Evolutionary conservation across 2,888 invertebrate genomes (phyloP).

Genomic region (Drosophila subsilvestris): DNA sequence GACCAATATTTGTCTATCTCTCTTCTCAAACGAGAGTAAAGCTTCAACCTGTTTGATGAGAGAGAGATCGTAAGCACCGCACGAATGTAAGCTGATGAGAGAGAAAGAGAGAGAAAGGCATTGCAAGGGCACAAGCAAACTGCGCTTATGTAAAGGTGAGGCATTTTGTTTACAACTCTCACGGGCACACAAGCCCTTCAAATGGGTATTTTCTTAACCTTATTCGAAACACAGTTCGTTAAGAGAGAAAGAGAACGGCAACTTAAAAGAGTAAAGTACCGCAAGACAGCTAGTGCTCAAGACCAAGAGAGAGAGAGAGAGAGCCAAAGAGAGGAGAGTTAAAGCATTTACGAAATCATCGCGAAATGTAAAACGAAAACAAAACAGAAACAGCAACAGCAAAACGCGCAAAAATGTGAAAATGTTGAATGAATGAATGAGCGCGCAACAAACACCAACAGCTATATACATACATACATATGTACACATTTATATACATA

Average conservation of each 20-base stretch:
- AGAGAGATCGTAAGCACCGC: neutral
- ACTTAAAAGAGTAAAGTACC: neutral
- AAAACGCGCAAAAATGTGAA: constrained; percentile 29
- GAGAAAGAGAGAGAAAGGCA: constrained; percentile 3
- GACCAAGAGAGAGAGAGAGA: constrained; percentile 4
- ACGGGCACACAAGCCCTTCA: neutral
- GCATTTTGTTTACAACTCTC: neutral
- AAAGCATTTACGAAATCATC: constrained; percentile 17
- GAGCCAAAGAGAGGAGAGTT: too few species aligned
- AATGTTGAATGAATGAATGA: constrained; percentile 46
- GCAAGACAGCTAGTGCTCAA: neutral
- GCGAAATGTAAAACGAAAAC: constrained; percentile 62
- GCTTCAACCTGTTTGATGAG: constrained; percentile 38
- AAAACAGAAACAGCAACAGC: constrained; percentile 41
- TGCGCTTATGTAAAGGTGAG: neutral
- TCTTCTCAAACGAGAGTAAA: neutral
- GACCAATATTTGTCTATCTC: constrained; percentile 36
- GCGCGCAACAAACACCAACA: constrained; percentile 21
- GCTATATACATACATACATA: constrained; percentile 1
- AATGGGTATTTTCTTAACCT: neutral
- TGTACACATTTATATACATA: constrained; percentile 21
- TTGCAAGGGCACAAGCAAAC: neutral
- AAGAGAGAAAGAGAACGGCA: neutral
- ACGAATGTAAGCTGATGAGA: constrained; percentile 18
- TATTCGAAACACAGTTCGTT: neutral